phyloP scores from a whole-genome alignment of 2,113 vertebrate genomes.

The Galemys pyrenaicus region DNA sequence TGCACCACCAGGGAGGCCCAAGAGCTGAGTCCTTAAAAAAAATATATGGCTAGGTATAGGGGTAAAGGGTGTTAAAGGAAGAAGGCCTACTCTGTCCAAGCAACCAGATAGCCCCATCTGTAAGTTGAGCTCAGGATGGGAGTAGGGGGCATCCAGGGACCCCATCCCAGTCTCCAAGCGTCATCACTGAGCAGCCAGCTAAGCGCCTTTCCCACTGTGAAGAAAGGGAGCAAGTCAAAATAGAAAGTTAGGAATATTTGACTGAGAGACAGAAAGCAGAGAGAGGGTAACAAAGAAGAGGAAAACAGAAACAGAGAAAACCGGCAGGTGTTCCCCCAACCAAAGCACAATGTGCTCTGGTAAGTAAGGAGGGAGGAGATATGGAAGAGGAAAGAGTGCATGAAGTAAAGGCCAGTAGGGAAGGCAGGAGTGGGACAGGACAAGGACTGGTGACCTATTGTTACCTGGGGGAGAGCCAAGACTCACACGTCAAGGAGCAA shows the following conservation, averaged over 20 bases:
- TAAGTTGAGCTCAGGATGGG: background rate
- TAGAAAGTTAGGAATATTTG: background rate
- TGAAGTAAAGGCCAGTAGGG: background rate
- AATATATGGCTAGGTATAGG: background rate
- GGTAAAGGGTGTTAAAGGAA: background rate
- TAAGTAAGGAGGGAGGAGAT: background rate
- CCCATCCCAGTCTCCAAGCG: background rate
- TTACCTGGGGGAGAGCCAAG: background rate
- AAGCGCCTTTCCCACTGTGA: background rate
- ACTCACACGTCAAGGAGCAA: background rate
- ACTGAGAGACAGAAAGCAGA: background rate
- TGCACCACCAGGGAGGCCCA: too few species aligned
- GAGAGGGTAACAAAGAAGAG: background rate
- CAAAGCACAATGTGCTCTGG: background rate
- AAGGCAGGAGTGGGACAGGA: background rate
- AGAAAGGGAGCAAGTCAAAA: background rate
- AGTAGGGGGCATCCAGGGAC: too few species aligned
- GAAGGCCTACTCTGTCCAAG: background rate
- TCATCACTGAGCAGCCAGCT: background rate
- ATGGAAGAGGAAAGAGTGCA: fast-evolving
- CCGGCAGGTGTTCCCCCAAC: background rate
- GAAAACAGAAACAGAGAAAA: background rate
- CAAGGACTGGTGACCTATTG: background rate
- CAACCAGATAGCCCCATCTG: background rate
- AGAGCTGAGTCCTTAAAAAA: background rate